Evolutionary conservation across 1,140 invertebrate species (phyloP), one percentile per base, ranked within the genome.

Genomic region (Paracyclopina nana): DNA sequence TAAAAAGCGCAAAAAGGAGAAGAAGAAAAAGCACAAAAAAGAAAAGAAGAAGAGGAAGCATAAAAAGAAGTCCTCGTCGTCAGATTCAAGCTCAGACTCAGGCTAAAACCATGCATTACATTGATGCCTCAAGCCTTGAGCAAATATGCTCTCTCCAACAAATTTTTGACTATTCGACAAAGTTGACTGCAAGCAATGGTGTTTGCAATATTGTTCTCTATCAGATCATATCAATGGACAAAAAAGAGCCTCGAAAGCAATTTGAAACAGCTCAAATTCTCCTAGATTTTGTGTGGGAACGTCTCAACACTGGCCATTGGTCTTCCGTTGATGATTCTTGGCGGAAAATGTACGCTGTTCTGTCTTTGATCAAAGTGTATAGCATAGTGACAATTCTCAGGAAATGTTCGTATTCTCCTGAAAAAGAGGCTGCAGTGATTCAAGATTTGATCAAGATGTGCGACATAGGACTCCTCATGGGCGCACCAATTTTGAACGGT

Each of bases 291-390:
- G 53, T 58, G 12, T 70, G 68, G 68, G 65, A 70, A 54, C 59
- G 62, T 40, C 53, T 70, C 4, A 67, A 70, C 57, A 67, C 63
- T 20, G 68, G 68, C 4, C 58, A 68, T 50, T 70, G 68, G 68
- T 66, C 65, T 53, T 62, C 3, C 16, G 45, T 48, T 12, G n/a
- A 3, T 4, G 4, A 16, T 24, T 11, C n/a, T 29, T 48, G 45
- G 45, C 22, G 45, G 4, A 14, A 48, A 14, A 8, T 48, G 6
- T 48, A 48, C 45, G 3, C 45, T 38, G 14, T 38, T 16, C n/a
- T 38, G 5, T 38, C 34, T 5, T 8, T 38, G 8, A 3, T 38
- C 4, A 38, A 38, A 20, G n/a, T 38, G 5, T 3, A 38, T 16
- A 16, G 2, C 2, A n/a, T 38, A n/a, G 5, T 38, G 3, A 9